Base-by-base conservation (phyloP, 2,113 vertebrate genomes). In the Caracal caracal region DNA sequence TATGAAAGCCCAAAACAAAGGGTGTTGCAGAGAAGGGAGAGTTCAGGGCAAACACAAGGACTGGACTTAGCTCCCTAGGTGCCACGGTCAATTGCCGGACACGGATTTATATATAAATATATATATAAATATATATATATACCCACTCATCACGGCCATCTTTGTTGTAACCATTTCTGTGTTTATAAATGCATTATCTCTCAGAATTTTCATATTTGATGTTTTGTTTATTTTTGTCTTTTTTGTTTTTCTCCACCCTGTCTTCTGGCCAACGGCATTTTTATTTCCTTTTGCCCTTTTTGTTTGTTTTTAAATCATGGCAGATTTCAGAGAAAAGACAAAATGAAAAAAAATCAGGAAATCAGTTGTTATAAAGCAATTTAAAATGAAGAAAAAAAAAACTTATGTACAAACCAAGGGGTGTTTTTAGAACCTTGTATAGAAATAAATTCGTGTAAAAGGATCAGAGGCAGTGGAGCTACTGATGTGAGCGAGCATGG, bases 141-240 rank as follows among this genome's bases (percentile, higher is more conserved):
- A 98, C 98, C 98, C 98, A 98, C 98, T 98, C 98, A 98, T 98
- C 98, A 98, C 81, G 91, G 98, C 98, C 98, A 98, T 99, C 98
- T 98, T 99, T 98, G 98, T 99, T 99, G 98, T 99, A 99, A 99
- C 98, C 98, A 98, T 99, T 98, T 99, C 98, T 99, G 98, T 99
- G 98, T 99, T 99, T 99, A 99, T 99, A 99, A 99, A 99, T 97
- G 98, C 98, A 98, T 99, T 99, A 99, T 99, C 98, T 98, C 98
- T 98, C 97, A 96, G 95, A 98, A 98, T 98, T 99, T 99, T 98
- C 98, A 98, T 98, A 99, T 98, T 99, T 98, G 98, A 98, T 98
- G 98, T 98, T 98, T 98, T 71, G 63, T 93, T 93, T 90, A 61
- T 93, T 75, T 96, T 97, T 96, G 90, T 88, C 96, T 85, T 92